phyloP scores from a whole-genome alignment of 1,140 invertebrate species.

The Pygmarrhopalites habei region DNA sequence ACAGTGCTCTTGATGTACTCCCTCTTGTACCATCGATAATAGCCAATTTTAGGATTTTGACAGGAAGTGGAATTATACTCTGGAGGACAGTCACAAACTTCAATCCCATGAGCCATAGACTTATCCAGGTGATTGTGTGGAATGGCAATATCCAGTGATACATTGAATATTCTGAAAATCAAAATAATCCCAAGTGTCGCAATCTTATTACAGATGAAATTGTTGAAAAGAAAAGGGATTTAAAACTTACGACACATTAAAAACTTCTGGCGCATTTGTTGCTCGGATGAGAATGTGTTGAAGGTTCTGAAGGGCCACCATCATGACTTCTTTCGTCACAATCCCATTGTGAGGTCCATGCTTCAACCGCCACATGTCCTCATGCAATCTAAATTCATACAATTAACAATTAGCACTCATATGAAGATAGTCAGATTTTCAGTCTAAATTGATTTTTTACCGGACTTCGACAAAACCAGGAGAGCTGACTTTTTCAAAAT shows the following conservation, averaged over 20 bases:
- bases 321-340: constrained; percentile 68
- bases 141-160: constrained; percentile 75
- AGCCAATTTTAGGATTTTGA: constrained; percentile 79
- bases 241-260: constrained; percentile 54
- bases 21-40: constrained; percentile 61
- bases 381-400: constrained; percentile 50
- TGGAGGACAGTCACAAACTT: constrained; percentile 75
- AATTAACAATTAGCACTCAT: no score
- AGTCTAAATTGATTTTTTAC: constrained; percentile 41
- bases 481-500: constrained; percentile 40
- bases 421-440: neutral
- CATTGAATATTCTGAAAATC: constrained; percentile 59
- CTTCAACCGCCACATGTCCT: constrained; percentile 56
- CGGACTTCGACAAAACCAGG: constrained; percentile 56
- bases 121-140: constrained; percentile 35
- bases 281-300: constrained; percentile 70
- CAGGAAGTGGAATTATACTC: constrained; percentile 74
- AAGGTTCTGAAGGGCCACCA: constrained; percentile 81
- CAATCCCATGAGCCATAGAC: constrained; percentile 70
- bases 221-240: no score
- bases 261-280: constrained; percentile 59
- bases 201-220: no score
- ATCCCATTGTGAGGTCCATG: constrained; percentile 52
- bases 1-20: constrained; percentile 54
- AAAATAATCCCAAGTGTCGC: no score